These are phyloP conservation scores for Pollicipes pollicipes DNA, from an alignment of 1,140 invertebrate species.

Conservation along the genomic window DNA sequence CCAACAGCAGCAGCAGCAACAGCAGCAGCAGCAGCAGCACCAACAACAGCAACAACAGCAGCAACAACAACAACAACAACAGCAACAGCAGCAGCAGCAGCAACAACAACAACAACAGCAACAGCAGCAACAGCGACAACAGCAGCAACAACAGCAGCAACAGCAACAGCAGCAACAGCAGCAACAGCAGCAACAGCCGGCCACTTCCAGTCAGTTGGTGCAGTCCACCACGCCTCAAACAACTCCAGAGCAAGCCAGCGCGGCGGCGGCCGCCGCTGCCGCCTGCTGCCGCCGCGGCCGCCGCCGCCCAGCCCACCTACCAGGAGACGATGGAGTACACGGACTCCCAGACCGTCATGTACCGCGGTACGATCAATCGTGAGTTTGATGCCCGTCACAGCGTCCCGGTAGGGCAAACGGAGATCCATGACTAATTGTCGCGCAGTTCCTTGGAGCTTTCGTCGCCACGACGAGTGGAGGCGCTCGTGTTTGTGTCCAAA, in stretches of 20 bases:
- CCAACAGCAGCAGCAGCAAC: not conserved
- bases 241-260: too few species aligned
- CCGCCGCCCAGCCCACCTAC: not conserved
- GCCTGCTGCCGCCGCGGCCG: too few species aligned
- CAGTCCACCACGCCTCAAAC: too few species aligned
- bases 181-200: not conserved
- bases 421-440: too few species aligned
- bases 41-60: too few species aligned
- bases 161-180: not conserved
- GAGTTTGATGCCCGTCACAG: too few species aligned
- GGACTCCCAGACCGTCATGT: not conserved
- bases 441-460: too few species aligned
- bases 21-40: too few species aligned
- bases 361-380: not conserved
- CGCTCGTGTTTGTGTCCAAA: too few species aligned
- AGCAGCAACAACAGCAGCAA: not conserved
- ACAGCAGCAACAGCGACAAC: constrained; percentile 7
- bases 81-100: not conserved
- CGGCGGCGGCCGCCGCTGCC: too few species aligned
- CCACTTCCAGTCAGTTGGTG: not conserved
- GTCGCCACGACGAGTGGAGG: too few species aligned
- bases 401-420: too few species aligned
- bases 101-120: not conserved
- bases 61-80: constrained; percentile 9
- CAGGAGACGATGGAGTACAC: not conserved